Base-by-base conservation (phyloP, 1,140 invertebrate genomes). In the Phenacoccus solenopsis region DNA sequence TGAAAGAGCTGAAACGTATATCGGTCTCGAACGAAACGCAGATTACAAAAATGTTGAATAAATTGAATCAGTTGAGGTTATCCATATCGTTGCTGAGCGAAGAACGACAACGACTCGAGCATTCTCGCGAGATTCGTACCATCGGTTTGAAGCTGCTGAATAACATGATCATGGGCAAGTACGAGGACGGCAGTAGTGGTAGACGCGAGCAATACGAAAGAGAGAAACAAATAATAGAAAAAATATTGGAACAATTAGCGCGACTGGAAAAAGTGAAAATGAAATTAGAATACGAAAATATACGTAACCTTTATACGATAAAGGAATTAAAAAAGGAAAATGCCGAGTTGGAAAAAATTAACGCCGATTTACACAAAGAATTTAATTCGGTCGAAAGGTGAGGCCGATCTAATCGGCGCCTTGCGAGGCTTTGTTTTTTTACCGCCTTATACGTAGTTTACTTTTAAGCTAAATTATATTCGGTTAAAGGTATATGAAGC, bases 201-300 rank as follows among this genome's bases (percentile, higher is more conserved):
- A 49, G 20, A 49, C 20, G 20, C 38, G 5, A 49, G 16, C 38
- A 9, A 2, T n/a, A 49, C 38, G 38, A 49, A 49, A 5, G 38
- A 49, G 38, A 49, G 20, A 49, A 49, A n/a, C 38, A 49, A 49
- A 49, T 49, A 49, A 49, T 49, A 49, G 38, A 49, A n/a, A 49
- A 49, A 27, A 27, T 64, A 64, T 64, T 64, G 22, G 25, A 64
- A 27, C 22, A 27, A 27, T 64, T 64, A 27, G 59, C 25, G 59
- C 59, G 59, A 20, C 20, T 64, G 59, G 59, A 64, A 27, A 27
- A 64, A 27, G 22, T 64, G 59, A 64, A 64, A 64, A 64, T 27
- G 25, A 64, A 64, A 27, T 27, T 64, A 27, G 22, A 64, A 27
- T 64, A 64, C 25, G 59, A 64, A 27, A 64, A 64, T 64, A 64